Conservation (phyloP, 2,797 vertebrate genomes). For the Champsocephalus gunnari region DNA sequence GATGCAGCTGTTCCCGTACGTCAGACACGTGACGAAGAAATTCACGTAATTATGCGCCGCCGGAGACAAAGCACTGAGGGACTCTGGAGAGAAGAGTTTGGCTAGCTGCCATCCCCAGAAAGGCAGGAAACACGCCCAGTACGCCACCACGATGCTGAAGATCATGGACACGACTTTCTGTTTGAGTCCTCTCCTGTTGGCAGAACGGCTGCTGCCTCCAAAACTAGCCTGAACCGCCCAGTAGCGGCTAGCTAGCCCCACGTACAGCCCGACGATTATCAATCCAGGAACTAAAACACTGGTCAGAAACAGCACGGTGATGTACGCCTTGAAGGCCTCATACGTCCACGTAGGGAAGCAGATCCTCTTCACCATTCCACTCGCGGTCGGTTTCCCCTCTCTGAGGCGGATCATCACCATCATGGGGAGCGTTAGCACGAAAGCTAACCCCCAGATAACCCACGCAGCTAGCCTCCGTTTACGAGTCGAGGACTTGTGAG, state of each 20-base stretch:
- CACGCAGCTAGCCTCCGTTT: slow-evolving; percentile 68
- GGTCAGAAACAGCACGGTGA: slow-evolving; percentile 85
- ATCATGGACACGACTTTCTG: slow-evolving; percentile 84
- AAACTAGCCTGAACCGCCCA: slow-evolving; percentile 68
- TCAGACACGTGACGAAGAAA: slow-evolving; percentile 90
- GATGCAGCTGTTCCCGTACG: slow-evolving; percentile 90
- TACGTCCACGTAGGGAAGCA: slow-evolving; percentile 89
- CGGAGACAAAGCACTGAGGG: slow-evolving; percentile 76
- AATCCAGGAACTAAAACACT: slow-evolving; percentile 83
- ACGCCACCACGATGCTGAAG: slow-evolving; percentile 85
- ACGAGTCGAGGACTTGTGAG: slow-evolving; percentile 69
- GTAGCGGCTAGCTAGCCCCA: slow-evolving; percentile 78
- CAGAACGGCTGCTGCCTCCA: slow-evolving; percentile 42
- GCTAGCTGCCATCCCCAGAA: slow-evolving; percentile 93
- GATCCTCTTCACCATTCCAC: slow-evolving; percentile 82
- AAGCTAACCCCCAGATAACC: slow-evolving; percentile 81
- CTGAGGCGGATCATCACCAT: slow-evolving; percentile 88
- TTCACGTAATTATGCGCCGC: slow-evolving; percentile 87
- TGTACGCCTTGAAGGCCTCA: slow-evolving; percentile 85
- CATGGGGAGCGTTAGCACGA: slow-evolving; percentile 88
- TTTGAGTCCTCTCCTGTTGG: slow-evolving; percentile 68
- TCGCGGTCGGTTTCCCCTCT: slow-evolving; percentile 64
- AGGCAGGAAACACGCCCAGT: slow-evolving; percentile 91
- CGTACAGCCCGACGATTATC: slow-evolving; percentile 82
- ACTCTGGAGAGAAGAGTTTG: slow-evolving; percentile 79